Evolutionary conservation across 1,140 invertebrate genomes (phyloP).

Genomic region (Cotesia chilonis): DNA sequence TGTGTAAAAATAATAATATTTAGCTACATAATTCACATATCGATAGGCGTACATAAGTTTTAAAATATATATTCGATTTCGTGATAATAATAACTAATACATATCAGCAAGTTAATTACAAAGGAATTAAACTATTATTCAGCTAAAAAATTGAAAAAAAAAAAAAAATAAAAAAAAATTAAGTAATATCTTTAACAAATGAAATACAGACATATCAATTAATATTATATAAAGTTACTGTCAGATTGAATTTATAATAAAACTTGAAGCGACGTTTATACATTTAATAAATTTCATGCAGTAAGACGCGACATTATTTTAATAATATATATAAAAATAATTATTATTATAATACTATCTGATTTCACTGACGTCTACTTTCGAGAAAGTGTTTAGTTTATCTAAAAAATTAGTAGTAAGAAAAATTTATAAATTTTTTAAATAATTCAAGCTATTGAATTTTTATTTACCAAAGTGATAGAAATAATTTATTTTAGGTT

Average conservation of each 20-base stretch:
- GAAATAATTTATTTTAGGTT: too few relatives aligned
- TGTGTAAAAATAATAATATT: background rate
- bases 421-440: too few relatives aligned
- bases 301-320: too few relatives aligned
- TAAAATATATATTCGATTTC: conserved; percentile 21
- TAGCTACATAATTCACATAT: background rate
- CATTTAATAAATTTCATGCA: background rate
- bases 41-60: background rate
- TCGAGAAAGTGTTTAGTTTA: too few relatives aligned
- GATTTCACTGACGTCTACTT: too few relatives aligned
- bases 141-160: background rate
- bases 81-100: conserved; percentile 30
- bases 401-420: too few relatives aligned
- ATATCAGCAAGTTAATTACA: conserved; percentile 29
- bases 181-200: background rate
- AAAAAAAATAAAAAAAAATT: conserved; percentile 17
- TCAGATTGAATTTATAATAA: background rate
- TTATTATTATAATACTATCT: too few relatives aligned
- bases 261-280: background rate
- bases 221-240: conserved; percentile 11
- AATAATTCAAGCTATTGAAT: too few relatives aligned
- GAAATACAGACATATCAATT: conserved; percentile 29
- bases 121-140: background rate
- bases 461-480: too few relatives aligned
- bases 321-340: too few relatives aligned